Base-by-base conservation (phyloP, 2,797 vertebrate species). In the Paramormyrops hopkinsi region DNA sequence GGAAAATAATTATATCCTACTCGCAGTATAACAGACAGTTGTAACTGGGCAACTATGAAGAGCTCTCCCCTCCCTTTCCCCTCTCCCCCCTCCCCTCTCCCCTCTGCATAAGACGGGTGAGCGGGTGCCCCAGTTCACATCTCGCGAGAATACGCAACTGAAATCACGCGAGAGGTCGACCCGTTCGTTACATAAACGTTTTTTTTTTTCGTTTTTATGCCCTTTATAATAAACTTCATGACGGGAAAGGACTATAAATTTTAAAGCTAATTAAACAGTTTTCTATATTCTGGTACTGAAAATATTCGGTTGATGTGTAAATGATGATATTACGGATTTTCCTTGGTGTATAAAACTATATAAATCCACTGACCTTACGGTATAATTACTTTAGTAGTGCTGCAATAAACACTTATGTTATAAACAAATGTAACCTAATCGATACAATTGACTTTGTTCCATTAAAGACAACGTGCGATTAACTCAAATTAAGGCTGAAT, bases 71-170 rank as follows among this genome's bases (percentile, higher is more conserved):
- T 95, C 94, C 93, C 91, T 95, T 90, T 92, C 90, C 92, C 93
- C 92, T n/a, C 92, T 95, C 92, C 92, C 89, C 94, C 94, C 94
- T 95, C 94, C 93, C 91, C 95, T 90, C 92, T 93, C 92, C 92
- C 93, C 92, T 90, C 91, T 91, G 92, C 91, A 92, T 91, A 92
- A 93, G 89, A 91, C 91, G 90, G 94, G 93, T 94, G 92, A 93
- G 94, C 91, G 95, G 96, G 96, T 94, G 95, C 96, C 95, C 92
- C 93, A 90, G 84, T 0, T 1, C 90, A 91, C 11, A 29, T 96
- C 93, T 96, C 96, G 96, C 96, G 96, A 96, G 93, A 95, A 90
- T 83, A 86, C 25, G 9, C 0, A 53, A 90, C 90, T 46, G 22
- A 91, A 92, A 88, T 44, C 88, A 41, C 83, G 91, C 48, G 90